These are phyloP conservation scores for Tragelaphus strepsiceros DNA, from an alignment of 2,113 vertebrate genomes.

Conservation along the genomic window DNA sequence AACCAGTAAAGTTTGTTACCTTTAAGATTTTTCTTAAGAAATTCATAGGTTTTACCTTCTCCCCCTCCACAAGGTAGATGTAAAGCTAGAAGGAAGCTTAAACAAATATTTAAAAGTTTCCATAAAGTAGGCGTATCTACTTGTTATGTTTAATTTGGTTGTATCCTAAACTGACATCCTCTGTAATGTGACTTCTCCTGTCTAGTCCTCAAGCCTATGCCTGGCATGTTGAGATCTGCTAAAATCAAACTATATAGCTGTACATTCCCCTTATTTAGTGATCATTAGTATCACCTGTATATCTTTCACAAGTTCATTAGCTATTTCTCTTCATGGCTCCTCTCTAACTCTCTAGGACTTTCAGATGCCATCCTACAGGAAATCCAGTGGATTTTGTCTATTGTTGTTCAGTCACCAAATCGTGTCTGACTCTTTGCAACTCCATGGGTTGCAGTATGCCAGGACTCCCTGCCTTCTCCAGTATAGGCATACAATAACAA, in stretches of 20 bases:
- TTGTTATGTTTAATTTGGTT: background rate
- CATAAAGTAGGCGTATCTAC: background rate
- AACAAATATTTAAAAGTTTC: background rate
- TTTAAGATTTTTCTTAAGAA: conserved; percentile 19
- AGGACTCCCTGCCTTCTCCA: background rate
- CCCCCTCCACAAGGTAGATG: background rate
- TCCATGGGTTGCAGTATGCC: background rate
- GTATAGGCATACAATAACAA: background rate
- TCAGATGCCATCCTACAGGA: background rate
- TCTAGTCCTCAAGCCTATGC: background rate
- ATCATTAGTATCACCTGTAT: background rate
- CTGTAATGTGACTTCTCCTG: background rate
- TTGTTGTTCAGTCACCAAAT: background rate
- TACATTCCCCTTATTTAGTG: background rate
- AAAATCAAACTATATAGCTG: background rate
- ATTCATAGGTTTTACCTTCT: background rate
- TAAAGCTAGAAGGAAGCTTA: background rate
- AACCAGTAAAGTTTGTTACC: background rate
- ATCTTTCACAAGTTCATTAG: background rate
- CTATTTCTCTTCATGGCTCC: background rate
- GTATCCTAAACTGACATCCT: background rate
- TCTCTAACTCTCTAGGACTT: background rate
- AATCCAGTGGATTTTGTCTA: background rate
- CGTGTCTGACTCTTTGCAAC: background rate
- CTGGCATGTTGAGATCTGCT: background rate